phyloP scores from a whole-genome alignment of 2,797 vertebrate genomes.

The Tangara arthus region DNA sequence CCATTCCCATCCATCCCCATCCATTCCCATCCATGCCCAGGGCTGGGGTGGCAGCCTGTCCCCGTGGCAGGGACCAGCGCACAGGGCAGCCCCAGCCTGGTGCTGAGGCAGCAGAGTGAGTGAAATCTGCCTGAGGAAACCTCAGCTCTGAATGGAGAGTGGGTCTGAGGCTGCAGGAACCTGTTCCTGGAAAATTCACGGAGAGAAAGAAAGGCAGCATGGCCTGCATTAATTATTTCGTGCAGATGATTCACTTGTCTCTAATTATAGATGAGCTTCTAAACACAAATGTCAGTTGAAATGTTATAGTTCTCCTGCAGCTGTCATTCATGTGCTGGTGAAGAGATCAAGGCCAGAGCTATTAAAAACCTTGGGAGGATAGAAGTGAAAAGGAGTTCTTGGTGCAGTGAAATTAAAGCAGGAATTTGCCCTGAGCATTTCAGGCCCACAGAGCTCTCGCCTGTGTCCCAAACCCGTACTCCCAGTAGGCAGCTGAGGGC shows the following conservation, averaged over 20 bases:
- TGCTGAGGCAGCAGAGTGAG: not conserved
- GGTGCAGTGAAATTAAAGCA: not conserved
- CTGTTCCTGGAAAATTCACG: not conserved
- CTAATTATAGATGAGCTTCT: constrained; percentile 40
- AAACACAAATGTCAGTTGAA: constrained; percentile 52
- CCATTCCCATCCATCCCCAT: too few species aligned
- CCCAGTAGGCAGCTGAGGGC: not conserved
- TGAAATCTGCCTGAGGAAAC: not conserved
- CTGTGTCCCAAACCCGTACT: not conserved
- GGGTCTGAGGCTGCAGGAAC: not conserved
- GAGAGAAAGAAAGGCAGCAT: not conserved
- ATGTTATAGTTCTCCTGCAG: constrained; percentile 36
- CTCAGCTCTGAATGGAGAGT: not conserved
- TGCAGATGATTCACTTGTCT: constrained; percentile 40
- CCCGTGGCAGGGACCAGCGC: rapidly evolving
- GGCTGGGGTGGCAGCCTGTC: rapidly evolving
- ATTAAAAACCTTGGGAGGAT: not conserved
- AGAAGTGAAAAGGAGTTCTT: not conserved
- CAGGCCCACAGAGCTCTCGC: not conserved
- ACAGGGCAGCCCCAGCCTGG: not conserved
- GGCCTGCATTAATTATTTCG: constrained; percentile 1
- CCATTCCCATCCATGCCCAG: too few species aligned
- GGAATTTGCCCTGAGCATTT: not conserved
- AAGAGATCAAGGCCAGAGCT: constrained; percentile 20
- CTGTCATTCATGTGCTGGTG: constrained; percentile 31